phyloP scores from a whole-genome alignment of 2,888 invertebrate genomes.

The Tachina grossa region DNA sequence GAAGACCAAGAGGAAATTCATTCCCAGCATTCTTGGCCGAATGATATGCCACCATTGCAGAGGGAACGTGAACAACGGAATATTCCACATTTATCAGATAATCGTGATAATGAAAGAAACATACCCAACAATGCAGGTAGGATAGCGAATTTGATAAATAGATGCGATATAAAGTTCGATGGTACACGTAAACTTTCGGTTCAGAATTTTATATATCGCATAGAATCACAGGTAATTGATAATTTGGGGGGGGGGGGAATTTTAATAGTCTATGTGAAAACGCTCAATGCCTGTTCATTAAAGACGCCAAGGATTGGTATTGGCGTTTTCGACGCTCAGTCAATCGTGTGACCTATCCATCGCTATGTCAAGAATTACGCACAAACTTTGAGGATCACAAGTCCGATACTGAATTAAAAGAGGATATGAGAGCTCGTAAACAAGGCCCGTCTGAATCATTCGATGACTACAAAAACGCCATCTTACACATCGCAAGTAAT shows the following conservation, averaged over 20 bases:
- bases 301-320: too few species aligned
- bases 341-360: neutral
- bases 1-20: too few species aligned
- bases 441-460: neutral
- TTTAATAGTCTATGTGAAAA: neutral
- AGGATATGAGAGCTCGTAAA: neutral
- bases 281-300: too few species aligned
- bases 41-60: too few species aligned
- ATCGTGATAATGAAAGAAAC: too few species aligned
- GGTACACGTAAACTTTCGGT: neutral
- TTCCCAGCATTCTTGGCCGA: too few species aligned
- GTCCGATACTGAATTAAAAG: neutral
- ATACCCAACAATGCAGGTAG: neutral
- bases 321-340: too few species aligned
- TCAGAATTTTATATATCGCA: conserved; percentile 10
- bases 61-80: too few species aligned
- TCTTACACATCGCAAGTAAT: neutral
- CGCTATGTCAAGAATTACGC: neutral
- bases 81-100: too few species aligned
- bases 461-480: neutral
- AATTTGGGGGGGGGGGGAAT: conserved; percentile 15
- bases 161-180: conserved; percentile 10
- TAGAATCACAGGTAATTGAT: neutral
- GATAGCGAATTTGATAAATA: conserved; percentile 3
- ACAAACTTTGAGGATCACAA: neutral